These are phyloP conservation scores for Rhinolophus ferrumequinum DNA, from an alignment of 2,113 vertebrate genomes.

Conservation along the genomic window DNA sequence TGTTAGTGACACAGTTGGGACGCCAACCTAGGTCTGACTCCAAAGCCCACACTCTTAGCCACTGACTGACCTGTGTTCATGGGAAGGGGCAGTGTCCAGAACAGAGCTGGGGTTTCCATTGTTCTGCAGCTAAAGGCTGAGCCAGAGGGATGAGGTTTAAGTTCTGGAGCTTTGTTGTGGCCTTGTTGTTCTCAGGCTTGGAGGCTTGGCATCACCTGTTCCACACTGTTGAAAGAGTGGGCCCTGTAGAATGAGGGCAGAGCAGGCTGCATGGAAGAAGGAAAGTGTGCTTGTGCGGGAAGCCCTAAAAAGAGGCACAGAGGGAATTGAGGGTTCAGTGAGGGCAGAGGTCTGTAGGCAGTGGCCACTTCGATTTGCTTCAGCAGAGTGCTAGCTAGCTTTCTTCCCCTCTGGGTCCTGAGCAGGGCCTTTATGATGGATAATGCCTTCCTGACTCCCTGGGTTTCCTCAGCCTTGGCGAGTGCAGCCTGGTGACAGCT, in stretches of 20 bases:
- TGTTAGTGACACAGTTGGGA: not conserved
- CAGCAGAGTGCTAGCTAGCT: not conserved
- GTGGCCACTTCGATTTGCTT: not conserved
- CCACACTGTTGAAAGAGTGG: not conserved
- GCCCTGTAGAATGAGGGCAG: not conserved
- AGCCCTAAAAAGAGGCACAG: not conserved
- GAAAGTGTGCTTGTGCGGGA: not conserved
- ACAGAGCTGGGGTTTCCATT: not conserved
- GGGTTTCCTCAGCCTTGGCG: conserved; percentile 54
- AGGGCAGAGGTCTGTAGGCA: not conserved
- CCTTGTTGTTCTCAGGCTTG: not conserved
- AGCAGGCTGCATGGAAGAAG: not conserved
- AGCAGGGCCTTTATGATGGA: conserved; percentile 27
- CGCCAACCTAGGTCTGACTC: not conserved
- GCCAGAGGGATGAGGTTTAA: not conserved
- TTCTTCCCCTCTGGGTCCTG: not conserved
- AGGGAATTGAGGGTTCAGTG: not conserved
- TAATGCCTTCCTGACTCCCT: conserved; percentile 21
- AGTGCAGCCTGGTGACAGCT: conserved; percentile 61
- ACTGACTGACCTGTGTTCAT: not conserved
- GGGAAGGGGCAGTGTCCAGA: not conserved
- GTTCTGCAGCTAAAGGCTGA: not conserved
- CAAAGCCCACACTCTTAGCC: not conserved
- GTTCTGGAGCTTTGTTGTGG: not conserved
- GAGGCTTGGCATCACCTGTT: not conserved